These are phyloP conservation scores for Allacma fusca DNA, from an alignment of 2,888 invertebrate genomes.

Conservation along the genomic window DNA sequence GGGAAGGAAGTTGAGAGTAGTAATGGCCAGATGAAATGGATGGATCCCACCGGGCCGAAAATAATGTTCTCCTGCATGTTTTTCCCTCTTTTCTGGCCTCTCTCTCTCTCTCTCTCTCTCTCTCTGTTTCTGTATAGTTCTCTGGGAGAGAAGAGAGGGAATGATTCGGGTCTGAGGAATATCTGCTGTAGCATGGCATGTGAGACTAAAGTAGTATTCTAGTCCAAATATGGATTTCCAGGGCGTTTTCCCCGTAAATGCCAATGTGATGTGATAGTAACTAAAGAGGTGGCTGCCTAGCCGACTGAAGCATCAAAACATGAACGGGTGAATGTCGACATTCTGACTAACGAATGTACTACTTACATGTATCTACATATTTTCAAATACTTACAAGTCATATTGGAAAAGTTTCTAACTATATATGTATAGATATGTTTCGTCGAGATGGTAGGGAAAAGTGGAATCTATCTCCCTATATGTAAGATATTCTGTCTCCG, in stretches of 20 bases:
- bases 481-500: no score
- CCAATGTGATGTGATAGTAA: constrained; percentile 27
- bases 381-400: not conserved
- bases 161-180: constrained; percentile 10
- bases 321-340: constrained; percentile 14
- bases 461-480: no score
- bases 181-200: constrained; percentile 20
- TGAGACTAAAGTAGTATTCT: constrained; percentile 28
- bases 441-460: no score
- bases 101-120: no score
- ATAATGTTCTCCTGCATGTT: constrained; percentile 20
- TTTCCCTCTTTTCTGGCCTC: constrained; percentile 3
- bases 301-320: constrained; percentile 27
- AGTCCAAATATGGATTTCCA: constrained; percentile 47
- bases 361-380: not conserved
- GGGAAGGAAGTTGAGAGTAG: constrained; percentile 27
- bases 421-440: no score
- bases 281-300: constrained; percentile 23
- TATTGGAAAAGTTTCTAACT: no score
- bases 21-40: constrained; percentile 32
- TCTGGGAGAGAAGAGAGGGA: not conserved
- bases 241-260: constrained; percentile 45
- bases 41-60: constrained; percentile 31
- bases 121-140: not conserved
- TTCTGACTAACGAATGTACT: constrained; percentile 4